Percentiles rank a stretch among this genome's conserved stretches.
phyloP scores from a whole-genome alignment of 1,140 invertebrate species.

The Drosophila leontia region DNA sequence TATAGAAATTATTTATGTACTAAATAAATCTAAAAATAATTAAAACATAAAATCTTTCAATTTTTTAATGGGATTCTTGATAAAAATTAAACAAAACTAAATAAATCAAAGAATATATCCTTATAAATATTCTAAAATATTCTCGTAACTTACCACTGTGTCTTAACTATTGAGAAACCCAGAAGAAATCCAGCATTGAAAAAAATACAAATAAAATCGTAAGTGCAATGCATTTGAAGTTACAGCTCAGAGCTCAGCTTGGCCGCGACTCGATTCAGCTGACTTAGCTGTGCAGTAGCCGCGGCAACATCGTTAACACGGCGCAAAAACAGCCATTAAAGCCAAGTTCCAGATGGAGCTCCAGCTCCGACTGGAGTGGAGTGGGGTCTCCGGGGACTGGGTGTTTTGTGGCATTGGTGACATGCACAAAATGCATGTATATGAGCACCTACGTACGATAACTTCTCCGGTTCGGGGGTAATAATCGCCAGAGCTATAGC shows the following conservation, averaged over 20 bases:
- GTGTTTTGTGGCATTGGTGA: conserved; percentile 64
- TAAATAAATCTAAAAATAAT: not conserved
- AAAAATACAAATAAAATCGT: conserved; percentile 28
- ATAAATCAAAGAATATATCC: not conserved
- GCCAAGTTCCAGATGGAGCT: conserved; percentile 53
- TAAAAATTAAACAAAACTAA: not conserved
- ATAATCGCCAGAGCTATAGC: conserved; percentile 62
- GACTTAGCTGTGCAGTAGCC: conserved; percentile 55
- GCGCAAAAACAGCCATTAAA: conserved; percentile 79
- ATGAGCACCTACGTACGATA: conserved; percentile 79
- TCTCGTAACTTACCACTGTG: conserved; percentile 29
- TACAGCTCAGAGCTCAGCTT: conserved; percentile 24
- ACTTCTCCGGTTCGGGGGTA: conserved; percentile 64
- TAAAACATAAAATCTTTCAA: not conserved
- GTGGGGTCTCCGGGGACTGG: conserved; percentile 23
- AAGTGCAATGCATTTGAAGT: conserved; percentile 70
- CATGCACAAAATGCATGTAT: conserved; percentile 83
- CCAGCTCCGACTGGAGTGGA: conserved; percentile 6
- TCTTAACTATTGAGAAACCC: conserved; percentile 22
- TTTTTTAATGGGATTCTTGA: too few species aligned
- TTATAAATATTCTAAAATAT: not conserved
- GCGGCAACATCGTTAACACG: conserved; percentile 77
- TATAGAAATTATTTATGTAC: too few species aligned
- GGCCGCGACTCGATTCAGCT: conserved; percentile 36
- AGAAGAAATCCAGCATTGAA: not conserved